A percentile compares a stretch with the other conserved stretches of the same genome.
phyloP scores from a whole-genome alignment of 2,113 vertebrate genomes.

The Stomatorhinus ivindoensis region DNA sequence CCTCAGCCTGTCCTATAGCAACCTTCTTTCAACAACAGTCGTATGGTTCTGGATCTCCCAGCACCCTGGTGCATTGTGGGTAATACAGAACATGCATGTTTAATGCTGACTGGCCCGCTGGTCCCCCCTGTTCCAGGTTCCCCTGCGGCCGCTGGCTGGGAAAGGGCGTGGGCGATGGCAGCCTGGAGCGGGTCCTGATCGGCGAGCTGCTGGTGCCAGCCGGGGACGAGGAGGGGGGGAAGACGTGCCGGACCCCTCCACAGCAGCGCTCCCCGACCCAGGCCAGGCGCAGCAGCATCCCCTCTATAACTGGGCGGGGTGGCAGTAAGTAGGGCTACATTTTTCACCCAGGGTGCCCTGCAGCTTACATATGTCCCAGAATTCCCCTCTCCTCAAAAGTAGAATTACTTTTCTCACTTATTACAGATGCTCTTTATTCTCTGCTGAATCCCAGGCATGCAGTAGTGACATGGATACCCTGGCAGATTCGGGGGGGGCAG shows the following conservation, averaged over 20 bases:
- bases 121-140: slow-evolving; percentile 56
- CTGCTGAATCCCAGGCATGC: background rate
- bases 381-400: background rate
- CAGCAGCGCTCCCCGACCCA: slow-evolving; percentile 76
- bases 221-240: slow-evolving; percentile 67
- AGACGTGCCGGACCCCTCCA: slow-evolving; percentile 75
- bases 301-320: slow-evolving; percentile 66
- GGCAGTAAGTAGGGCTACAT: slow-evolving; percentile 58
- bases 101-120: background rate
- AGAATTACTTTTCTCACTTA: background rate
- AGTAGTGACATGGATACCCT: background rate
- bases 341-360: background rate
- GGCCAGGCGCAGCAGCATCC: slow-evolving; percentile 69
- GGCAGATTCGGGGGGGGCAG: background rate
- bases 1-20: background rate
- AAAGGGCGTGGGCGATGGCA: slow-evolving; percentile 82
- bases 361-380: background rate
- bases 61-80: background rate
- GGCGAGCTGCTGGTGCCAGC: slow-evolving; percentile 69
- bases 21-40: background rate
- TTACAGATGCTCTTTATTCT: background rate
- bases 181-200: slow-evolving; percentile 82
- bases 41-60: background rate
- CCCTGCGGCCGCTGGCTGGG: slow-evolving; percentile 87
- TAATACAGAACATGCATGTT: background rate